phyloP scores from a whole-genome alignment of 1,140 invertebrate species.

The Bombus polaris region DNA sequence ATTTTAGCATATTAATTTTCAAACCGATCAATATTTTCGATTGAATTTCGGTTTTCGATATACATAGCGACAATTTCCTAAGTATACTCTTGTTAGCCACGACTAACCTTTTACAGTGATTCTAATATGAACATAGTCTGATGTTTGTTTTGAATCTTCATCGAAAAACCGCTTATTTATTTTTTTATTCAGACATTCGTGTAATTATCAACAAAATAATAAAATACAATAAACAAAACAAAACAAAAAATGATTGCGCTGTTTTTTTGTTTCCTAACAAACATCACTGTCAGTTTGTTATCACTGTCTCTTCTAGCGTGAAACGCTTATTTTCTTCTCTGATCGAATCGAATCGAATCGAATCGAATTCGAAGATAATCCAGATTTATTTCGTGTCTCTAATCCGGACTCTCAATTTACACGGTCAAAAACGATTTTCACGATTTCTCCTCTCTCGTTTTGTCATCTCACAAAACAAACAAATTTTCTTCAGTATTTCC shows the following conservation, averaged over 20 bases:
- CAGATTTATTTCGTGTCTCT: constrained; percentile 27
- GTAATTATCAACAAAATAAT: not conserved
- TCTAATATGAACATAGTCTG: constrained; percentile 4
- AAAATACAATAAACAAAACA: not conserved
- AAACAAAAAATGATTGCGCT: not conserved
- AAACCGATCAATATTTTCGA: not conserved
- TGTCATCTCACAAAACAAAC: not conserved
- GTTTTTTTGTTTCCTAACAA: not conserved
- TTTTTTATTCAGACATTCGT: not conserved
- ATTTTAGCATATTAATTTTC: not conserved
- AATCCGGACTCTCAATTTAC: constrained; percentile 27
- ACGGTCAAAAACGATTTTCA: constrained; percentile 18
- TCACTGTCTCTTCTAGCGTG: not conserved
- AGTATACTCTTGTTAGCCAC: not conserved
- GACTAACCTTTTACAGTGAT: not conserved
- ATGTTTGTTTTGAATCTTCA: not conserved
- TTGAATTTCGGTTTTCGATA: not conserved
- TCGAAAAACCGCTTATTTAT: not conserved
- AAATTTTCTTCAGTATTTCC: not conserved
- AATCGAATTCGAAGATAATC: constrained; percentile 41
- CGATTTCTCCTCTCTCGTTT: not conserved
- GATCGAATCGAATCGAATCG: not conserved
- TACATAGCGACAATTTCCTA: not conserved
- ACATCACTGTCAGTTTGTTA: not conserved
- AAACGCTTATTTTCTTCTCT: not conserved